These are phyloP conservation scores for Hipposideros larvatus DNA, from an alignment of 2,797 vertebrate species.

Conservation along the genomic window DNA sequence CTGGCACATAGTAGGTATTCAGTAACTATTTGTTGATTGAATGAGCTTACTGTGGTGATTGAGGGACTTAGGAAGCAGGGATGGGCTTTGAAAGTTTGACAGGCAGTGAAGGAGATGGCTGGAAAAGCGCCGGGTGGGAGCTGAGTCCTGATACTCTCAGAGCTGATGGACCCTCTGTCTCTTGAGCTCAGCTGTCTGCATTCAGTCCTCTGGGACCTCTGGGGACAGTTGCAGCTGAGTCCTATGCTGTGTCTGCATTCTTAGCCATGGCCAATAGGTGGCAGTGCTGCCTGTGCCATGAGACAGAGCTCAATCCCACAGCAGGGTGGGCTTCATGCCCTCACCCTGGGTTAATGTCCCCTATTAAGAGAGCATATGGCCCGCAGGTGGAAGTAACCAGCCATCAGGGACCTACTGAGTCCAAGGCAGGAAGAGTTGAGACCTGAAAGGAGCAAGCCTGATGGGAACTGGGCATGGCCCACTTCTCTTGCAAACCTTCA, in stretches of 20 bases:
- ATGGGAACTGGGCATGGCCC: neutral
- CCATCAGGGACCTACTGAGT: neutral
- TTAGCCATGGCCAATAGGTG: slow-evolving; percentile 80
- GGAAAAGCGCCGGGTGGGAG: neutral
- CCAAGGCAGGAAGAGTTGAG: slow-evolving; percentile 11
- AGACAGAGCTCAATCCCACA: neutral
- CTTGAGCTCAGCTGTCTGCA: neutral
- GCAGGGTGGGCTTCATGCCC: neutral
- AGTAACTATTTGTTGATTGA: slow-evolving; percentile 57
- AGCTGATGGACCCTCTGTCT: neutral
- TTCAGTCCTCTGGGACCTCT: neutral
- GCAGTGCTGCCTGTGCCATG: slow-evolving; percentile 72
- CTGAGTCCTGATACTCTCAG: neutral
- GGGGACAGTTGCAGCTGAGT: neutral
- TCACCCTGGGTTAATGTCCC: slow-evolving; percentile 11
- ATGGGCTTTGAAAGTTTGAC: slow-evolving; percentile 42
- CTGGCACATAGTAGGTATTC: slow-evolving; percentile 31
- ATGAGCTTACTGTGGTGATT: slow-evolving; percentile 16
- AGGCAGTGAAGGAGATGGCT: neutral
- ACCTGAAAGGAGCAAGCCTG: neutral
- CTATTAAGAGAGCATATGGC: neutral
- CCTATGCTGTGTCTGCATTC: slow-evolving; percentile 35
- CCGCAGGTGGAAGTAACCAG: neutral
- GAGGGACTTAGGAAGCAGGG: neutral
- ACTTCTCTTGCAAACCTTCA: neutral